Evolutionary conservation across 30 jellyfish, hydroid and myxozoan species (phyloP).

Genomic region (Clytia hemisphaerica): DNA sequence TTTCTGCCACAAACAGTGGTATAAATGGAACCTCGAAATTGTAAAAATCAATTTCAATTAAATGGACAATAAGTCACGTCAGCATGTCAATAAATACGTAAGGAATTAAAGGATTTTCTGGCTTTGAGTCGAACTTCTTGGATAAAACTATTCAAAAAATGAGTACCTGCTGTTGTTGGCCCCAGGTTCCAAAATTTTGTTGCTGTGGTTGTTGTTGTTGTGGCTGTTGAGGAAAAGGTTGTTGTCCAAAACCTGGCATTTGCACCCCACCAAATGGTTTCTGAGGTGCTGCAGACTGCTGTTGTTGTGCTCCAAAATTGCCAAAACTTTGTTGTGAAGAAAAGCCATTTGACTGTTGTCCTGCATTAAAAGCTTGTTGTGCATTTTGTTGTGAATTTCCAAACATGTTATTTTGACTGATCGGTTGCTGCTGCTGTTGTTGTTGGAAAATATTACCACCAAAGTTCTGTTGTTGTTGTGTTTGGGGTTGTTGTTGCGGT

Average conservation of each 20-base stretch:
- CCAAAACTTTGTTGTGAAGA: constrained; percentile 4
- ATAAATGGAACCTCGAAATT: too few species aligned
- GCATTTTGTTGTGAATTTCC: constrained; percentile 29
- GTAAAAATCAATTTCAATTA: too few species aligned
- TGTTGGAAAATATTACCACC: neutral
- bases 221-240: constrained; percentile 37
- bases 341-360: too few species aligned
- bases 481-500: constrained; percentile 6
- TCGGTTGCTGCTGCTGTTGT: constrained; percentile 2
- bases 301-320: constrained; percentile 10
- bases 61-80: too few species aligned
- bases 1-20: too few species aligned
- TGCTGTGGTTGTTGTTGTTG: constrained; percentile 45
- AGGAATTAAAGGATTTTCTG: too few species aligned
- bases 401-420: neutral
- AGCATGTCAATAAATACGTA: too few species aligned
- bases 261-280: constrained; percentile 27
- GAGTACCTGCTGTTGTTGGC: constrained; percentile 11
- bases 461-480: neutral
- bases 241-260: constrained; percentile 41
- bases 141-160: too few species aligned
- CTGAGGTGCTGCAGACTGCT: neutral
- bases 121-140: too few species aligned
- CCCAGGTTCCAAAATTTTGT: constrained; percentile 66
- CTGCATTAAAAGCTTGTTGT: constrained; percentile 8